These are phyloP conservation scores for Agonopterix arenella DNA, from an alignment of 2,888 invertebrate genomes.

Conservation along the genomic window DNA sequence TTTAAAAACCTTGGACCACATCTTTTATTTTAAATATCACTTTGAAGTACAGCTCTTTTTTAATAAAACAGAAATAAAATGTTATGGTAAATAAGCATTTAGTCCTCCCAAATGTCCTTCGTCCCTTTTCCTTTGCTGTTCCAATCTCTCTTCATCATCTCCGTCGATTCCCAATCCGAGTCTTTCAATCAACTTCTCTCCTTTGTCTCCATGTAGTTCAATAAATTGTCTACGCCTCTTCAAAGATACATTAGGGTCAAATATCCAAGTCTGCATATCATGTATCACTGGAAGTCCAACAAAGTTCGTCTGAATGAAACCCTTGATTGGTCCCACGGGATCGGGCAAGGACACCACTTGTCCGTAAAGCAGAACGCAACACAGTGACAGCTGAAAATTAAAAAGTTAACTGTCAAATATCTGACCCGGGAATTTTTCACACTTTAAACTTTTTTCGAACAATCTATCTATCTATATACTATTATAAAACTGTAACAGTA, in stretches of 20 bases:
- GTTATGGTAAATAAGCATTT: conserved; percentile 47
- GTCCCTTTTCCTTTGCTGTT: conserved; percentile 71
- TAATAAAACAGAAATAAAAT: too few species aligned
- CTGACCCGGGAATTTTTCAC: too few species aligned
- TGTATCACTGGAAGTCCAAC: conserved; percentile 79
- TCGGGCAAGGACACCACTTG: conserved; percentile 22
- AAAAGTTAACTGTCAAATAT: conserved; percentile 19
- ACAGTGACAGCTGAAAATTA: conserved; percentile 40
- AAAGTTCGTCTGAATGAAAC: conserved; percentile 67
- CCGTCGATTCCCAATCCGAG: conserved; percentile 81
- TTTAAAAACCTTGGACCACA: too few species aligned
- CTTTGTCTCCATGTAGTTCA: conserved; percentile 78
- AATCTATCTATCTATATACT: too few species aligned
- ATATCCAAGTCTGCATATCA: conserved; percentile 74
- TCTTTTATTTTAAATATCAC: too few species aligned
- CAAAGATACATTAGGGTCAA: conserved; percentile 80
- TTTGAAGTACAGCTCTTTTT: too few species aligned
- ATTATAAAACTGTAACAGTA: too few species aligned
- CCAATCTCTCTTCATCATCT: conserved; percentile 70
- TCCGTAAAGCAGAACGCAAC: conserved; percentile 29
- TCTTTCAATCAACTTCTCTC: conserved; percentile 79
- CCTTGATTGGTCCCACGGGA: conserved; percentile 40
- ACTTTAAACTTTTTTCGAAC: too few species aligned
- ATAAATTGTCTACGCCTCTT: conserved; percentile 78
- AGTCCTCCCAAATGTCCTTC: conserved; percentile 75